A percentile compares a stretch with the other conserved stretches of the same genome.
Evolutionary conservation across 2,888 invertebrate species (phyloP).

Genomic region (Linyphia triangularis): DNA sequence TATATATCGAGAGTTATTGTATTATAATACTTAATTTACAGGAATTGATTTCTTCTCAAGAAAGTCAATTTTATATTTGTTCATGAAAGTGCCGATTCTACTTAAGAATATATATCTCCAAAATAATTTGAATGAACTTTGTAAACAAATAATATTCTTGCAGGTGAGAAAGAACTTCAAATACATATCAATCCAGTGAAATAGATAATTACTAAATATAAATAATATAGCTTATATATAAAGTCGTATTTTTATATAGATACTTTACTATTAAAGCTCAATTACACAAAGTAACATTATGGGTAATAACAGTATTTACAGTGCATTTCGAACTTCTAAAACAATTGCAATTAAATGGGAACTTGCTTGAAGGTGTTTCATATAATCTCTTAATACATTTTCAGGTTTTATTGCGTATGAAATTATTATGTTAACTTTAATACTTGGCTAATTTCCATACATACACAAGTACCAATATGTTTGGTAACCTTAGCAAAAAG

Average conservation of each 20-base stretch:
- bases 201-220: neutral
- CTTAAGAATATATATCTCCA: neutral
- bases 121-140: constrained; percentile 3
- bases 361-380: too few relatives aligned
- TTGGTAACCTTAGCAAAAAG: too few relatives aligned
- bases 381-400: too few relatives aligned
- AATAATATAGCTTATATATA: neutral
- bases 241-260: neutral
- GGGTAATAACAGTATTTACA: neutral
- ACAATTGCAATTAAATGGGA: neutral
- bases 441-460: too few relatives aligned
- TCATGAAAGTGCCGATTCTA: too few relatives aligned
- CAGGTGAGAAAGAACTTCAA: neutral
- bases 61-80: too few relatives aligned
- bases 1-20: too few relatives aligned
- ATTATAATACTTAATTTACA: too few relatives aligned
- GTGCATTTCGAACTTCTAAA: neutral
- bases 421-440: too few relatives aligned
- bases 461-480: too few relatives aligned
- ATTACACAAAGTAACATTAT: neutral
- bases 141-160: neutral
- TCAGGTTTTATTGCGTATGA: too few relatives aligned
- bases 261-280: neutral
- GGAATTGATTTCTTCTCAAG: too few relatives aligned
- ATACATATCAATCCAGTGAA: neutral